phyloP scores from a whole-genome alignment of 2,113 vertebrate species.

The Murina feae region DNA sequence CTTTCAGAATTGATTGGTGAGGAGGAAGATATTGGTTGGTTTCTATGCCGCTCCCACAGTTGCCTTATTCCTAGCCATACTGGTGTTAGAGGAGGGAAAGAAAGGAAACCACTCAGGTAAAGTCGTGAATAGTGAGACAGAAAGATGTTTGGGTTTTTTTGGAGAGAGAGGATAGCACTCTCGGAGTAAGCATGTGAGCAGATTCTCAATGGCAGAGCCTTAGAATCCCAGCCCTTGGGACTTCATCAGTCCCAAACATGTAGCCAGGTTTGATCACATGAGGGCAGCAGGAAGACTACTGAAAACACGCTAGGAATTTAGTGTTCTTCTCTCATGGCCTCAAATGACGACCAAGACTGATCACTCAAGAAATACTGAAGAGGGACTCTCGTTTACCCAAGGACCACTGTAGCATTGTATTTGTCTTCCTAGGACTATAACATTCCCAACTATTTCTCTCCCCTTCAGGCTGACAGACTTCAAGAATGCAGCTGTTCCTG shows the following conservation, averaged over 20 bases:
- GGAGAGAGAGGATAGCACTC: not conserved
- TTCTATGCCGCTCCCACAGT: not conserved
- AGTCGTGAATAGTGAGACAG: not conserved
- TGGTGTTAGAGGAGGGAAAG: not conserved
- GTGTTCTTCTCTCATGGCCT: not conserved
- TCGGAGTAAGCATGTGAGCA: not conserved
- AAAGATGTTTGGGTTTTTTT: not conserved
- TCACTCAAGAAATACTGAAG: not conserved
- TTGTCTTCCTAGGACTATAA: not conserved
- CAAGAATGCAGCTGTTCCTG: slow-evolving; percentile 59
- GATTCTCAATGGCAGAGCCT: not conserved
- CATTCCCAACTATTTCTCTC: not conserved
- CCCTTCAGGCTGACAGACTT: slow-evolving; percentile 62
- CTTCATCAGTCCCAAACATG: not conserved
- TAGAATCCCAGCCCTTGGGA: not conserved
- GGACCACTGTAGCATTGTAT: not conserved
- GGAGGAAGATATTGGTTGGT: not conserved
- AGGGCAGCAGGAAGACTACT: not conserved
- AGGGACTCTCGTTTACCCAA: not conserved
- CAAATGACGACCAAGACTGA: not conserved
- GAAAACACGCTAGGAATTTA: not conserved
- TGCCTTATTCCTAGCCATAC: not conserved
- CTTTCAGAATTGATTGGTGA: not conserved
- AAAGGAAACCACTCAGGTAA: not conserved
- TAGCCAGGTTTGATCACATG: not conserved